A percentile compares a stretch with the other conserved stretches of the same genome.
Conservation (phyloP, 2,888 invertebrate genomes). For the Maniola hyperantus region DNA sequence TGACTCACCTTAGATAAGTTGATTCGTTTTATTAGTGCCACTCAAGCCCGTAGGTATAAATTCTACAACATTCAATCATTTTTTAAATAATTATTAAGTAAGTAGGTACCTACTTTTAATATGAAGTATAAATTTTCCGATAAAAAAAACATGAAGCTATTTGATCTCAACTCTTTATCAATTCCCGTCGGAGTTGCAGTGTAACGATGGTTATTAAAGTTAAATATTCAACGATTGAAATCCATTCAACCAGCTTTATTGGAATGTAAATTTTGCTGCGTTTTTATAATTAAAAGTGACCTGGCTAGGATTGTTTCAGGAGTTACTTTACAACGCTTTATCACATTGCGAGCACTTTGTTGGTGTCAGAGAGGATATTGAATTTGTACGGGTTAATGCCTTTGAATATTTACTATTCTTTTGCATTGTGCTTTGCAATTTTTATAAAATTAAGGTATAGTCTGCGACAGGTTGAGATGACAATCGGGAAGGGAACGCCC, state of each 20-base stretch:
- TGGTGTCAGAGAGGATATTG: conserved; percentile 10
- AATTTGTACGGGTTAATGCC: conserved; percentile 5
- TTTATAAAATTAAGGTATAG: no score
- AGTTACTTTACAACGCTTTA: conserved; percentile 15
- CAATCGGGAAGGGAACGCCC: no score
- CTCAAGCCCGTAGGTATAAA: no score
- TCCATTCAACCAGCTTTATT: conserved; percentile 23
- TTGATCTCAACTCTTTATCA: conserved; percentile 18
- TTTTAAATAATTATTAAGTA: no score
- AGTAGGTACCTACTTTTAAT: not conserved
- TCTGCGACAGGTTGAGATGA: no score
- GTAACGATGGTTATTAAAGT: conserved; percentile 28
- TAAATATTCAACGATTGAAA: conserved; percentile 31
- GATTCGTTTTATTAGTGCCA: no score
- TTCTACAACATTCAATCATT: no score
- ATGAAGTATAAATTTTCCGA: not conserved
- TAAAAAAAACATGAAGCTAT: conserved; percentile 2
- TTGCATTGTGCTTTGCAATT: not conserved
- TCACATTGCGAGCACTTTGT: conserved; percentile 8
- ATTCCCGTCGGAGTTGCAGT: conserved; percentile 12
- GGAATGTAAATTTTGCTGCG: conserved; percentile 24
- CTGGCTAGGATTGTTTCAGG: conserved; percentile 16
- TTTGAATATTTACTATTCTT: not conserved
- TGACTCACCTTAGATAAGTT: no score
- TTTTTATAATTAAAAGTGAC: conserved; percentile 26